Evolutionary conservation across 2,888 invertebrate species (phyloP).

Genomic region (Tortricodes alternella): DNA sequence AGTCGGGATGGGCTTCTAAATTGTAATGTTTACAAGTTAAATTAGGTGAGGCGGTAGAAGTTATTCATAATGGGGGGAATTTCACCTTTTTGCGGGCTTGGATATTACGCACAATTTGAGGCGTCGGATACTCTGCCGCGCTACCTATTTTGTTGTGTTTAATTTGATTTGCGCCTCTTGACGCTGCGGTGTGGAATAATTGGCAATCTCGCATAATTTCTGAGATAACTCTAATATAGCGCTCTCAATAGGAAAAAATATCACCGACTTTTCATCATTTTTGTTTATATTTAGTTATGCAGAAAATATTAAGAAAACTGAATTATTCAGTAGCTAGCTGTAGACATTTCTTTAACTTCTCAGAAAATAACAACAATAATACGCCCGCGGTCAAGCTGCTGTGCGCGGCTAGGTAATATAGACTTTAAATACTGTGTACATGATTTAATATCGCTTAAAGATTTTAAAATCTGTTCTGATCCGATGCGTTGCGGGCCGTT

Average conservation of each 20-base stretch:
- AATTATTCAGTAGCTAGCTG: too few relatives aligned
- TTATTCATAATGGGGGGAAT: constrained; percentile 68
- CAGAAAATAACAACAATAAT: too few relatives aligned
- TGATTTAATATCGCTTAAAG: too few relatives aligned
- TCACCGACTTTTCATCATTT: not conserved
- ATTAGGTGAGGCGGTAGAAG: constrained; percentile 70
- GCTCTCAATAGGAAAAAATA: not conserved
- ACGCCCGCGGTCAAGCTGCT: too few relatives aligned
- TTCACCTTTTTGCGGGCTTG: constrained; percentile 61
- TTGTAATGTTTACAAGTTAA: constrained; percentile 79
- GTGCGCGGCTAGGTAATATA: too few relatives aligned
- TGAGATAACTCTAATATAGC: not conserved
- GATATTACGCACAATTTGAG: constrained; percentile 68
- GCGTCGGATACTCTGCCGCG: constrained; percentile 38
- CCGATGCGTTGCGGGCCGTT: too few relatives aligned
- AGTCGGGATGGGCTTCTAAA: constrained; percentile 71
- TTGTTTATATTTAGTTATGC: not conserved
- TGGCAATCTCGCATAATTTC: constrained; percentile 33
- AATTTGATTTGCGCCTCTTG: constrained; percentile 50
- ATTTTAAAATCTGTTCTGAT: too few relatives aligned
- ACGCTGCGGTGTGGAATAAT: constrained; percentile 44
- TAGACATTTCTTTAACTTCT: too few relatives aligned
- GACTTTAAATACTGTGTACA: too few relatives aligned
- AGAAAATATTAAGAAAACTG: too few relatives aligned
- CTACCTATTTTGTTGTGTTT: constrained; percentile 45